These are phyloP conservation scores for Chelonoidis abingdonii DNA, from an alignment of 2,113 vertebrate genomes.

Conservation along the genomic window DNA sequence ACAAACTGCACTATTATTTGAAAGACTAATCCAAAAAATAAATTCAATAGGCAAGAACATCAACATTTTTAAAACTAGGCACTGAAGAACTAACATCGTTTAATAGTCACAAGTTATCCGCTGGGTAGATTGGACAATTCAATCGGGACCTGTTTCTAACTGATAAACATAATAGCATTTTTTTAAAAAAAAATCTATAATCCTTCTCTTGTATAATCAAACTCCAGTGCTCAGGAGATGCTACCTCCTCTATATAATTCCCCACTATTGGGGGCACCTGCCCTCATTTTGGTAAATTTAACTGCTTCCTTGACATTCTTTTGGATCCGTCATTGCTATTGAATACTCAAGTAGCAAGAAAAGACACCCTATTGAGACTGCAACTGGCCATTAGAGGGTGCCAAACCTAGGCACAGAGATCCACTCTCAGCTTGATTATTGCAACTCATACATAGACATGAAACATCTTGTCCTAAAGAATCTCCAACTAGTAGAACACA, in stretches of 20 bases:
- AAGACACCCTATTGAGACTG: neutral
- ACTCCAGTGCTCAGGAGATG: neutral
- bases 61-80: neutral
- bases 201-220: neutral
- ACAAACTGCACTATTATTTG: neutral
- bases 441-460: neutral
- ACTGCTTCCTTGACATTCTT: neutral
- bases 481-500: neutral
- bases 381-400: neutral
- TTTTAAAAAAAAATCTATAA: neutral
- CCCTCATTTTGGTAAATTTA: neutral
- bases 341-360: too few relatives aligned
- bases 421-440: neutral
- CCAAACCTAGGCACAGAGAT: neutral
- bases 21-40: neutral
- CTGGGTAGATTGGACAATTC: neutral
- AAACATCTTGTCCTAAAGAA: neutral
- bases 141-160: neutral
- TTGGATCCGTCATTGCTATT: neutral
- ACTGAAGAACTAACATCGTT: neutral
- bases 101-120: neutral
- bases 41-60: neutral
- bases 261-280: neutral
- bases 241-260: neutral
- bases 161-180: accelerated